A percentile compares a stretch with the other conserved stretches of the same genome.
Conservation (phyloP, 1,140 invertebrate species). For the Microplitis demolitor region DNA sequence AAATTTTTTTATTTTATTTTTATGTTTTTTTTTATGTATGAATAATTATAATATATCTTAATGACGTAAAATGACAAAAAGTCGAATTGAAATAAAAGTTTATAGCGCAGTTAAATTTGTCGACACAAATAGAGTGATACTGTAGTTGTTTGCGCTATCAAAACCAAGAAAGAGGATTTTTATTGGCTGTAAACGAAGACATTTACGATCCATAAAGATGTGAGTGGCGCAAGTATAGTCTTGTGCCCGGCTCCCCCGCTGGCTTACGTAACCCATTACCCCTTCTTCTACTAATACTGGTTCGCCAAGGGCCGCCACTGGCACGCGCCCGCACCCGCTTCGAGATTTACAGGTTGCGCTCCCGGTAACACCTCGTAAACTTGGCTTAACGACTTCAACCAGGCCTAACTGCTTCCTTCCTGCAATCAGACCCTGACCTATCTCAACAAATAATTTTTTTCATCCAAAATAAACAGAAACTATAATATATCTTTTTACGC, state of each 20-base stretch:
- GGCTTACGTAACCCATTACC: slow-evolving; percentile 56
- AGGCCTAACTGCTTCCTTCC: slow-evolving; percentile 63
- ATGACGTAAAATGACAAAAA: too few relatives aligned
- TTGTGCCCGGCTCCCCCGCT: slow-evolving; percentile 41
- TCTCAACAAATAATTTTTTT: slow-evolving; percentile 27
- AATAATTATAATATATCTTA: too few relatives aligned
- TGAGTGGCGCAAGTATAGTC: slow-evolving; percentile 45
- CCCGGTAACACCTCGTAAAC: slow-evolving; percentile 63
- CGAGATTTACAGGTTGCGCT: slow-evolving; percentile 62
- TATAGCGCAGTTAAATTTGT: slow-evolving; percentile 40
- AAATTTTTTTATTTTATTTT: neutral
- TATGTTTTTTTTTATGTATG: too few relatives aligned
- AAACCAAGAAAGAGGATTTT: slow-evolving; percentile 45
- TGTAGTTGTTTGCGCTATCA: neutral
- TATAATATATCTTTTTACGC: too few relatives aligned
- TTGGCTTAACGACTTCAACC: slow-evolving; percentile 63
- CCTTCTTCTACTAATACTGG: slow-evolving; percentile 40
- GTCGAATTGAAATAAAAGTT: slow-evolving; percentile 36
- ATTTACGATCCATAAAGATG: slow-evolving; percentile 64
- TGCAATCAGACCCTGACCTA: slow-evolving; percentile 60
- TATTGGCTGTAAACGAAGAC: slow-evolving; percentile 63
- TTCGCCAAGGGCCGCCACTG: slow-evolving; percentile 60
- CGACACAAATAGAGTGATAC: neutral
- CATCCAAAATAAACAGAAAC: too few relatives aligned
- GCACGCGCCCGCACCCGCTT: slow-evolving; percentile 55